These are phyloP conservation scores for Helleia helle DNA, from an alignment of 2,888 invertebrate species.

Conservation along the genomic window DNA sequence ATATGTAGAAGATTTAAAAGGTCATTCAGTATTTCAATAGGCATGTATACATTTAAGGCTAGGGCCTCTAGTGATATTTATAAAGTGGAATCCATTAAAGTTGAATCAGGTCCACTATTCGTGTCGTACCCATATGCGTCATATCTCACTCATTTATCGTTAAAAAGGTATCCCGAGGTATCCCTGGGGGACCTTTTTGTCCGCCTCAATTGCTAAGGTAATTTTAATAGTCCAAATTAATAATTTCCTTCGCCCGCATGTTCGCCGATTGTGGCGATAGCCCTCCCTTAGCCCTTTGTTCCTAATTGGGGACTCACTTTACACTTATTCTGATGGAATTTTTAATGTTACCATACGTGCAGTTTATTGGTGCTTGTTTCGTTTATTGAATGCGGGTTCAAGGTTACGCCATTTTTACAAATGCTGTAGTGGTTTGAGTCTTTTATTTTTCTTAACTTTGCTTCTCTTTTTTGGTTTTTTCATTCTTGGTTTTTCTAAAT, in stretches of 20 bases:
- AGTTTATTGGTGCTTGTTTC: conserved; percentile 12
- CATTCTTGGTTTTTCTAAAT: too few species aligned
- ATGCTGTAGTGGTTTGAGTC: too few species aligned
- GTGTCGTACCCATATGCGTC: conserved; percentile 14
- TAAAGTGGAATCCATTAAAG: too few species aligned
- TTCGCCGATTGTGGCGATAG: conserved; percentile 24
- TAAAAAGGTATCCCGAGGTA: conserved; percentile 27
- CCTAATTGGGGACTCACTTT: conserved; percentile 30
- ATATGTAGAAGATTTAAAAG: too few species aligned
- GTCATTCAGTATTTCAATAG: too few species aligned
- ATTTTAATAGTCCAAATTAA: conserved; percentile 38
- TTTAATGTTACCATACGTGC: conserved; percentile 20
- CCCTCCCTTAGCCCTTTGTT: conserved; percentile 24
- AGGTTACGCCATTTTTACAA: too few species aligned
- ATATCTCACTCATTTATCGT: conserved; percentile 25
- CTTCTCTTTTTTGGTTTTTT: too few species aligned
- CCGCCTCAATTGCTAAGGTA: conserved; percentile 32
- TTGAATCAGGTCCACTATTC: too few species aligned
- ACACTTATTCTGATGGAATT: conserved; percentile 27
- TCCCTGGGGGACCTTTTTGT: conserved; percentile 27
- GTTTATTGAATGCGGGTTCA: not conserved
- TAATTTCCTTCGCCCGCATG: conserved; percentile 31
- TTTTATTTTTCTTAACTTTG: too few species aligned
- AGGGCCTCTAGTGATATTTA: too few species aligned
- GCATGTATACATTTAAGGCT: too few species aligned